Evolutionary conservation across 2,888 invertebrate species (phyloP).

Genomic region (Pammene fasciana): DNA sequence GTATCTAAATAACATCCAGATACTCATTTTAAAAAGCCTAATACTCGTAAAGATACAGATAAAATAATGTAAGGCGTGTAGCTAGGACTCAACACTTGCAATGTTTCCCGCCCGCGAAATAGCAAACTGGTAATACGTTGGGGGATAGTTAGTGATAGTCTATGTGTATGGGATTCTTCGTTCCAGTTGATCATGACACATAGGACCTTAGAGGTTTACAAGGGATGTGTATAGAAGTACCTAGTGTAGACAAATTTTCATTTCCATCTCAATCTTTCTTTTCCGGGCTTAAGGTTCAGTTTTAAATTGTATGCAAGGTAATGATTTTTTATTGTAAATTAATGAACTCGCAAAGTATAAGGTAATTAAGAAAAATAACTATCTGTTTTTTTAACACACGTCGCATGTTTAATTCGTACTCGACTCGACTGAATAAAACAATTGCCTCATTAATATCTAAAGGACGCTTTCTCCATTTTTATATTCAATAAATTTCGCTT

Average conservation of each 20-base stretch:
- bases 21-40: neutral
- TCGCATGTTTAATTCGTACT: neutral
- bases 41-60: neutral
- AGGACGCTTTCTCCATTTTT: too few species aligned
- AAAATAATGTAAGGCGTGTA: neutral
- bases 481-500: neutral
- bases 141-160: constrained; percentile 24
- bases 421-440: neutral
- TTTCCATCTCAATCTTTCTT: neutral
- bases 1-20: neutral
- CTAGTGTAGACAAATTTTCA: neutral
- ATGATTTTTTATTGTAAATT: neutral
- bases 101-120: constrained; percentile 3
- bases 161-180: constrained; percentile 30
- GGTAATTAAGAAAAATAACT: neutral
- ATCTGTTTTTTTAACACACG: neutral
- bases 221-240: neutral
- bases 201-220: constrained; percentile 17
- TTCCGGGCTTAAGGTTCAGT: neutral
- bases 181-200: constrained; percentile 22
- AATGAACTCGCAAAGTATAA: neutral
- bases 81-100: constrained; percentile 6
- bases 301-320: neutral
- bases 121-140: constrained; percentile 15
- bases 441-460: too few species aligned